Evolutionary conservation across 2,888 invertebrate species (phyloP).

Genomic region (Eupelmus urozonus): DNA sequence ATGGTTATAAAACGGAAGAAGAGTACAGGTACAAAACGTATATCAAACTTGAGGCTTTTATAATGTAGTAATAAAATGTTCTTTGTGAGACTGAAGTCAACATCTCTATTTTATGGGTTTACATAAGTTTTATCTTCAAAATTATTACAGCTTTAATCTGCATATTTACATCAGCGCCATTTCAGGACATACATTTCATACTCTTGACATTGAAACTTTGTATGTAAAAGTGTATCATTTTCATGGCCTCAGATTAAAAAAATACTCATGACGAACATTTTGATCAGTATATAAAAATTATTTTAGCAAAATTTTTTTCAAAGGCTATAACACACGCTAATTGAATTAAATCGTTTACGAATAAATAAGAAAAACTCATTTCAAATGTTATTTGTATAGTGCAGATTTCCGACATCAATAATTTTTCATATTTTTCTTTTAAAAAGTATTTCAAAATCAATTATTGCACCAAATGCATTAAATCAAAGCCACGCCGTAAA

Average conservation of each 20-base stretch:
- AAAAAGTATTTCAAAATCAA: too few species aligned
- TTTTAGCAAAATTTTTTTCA: too few species aligned
- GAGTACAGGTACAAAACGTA: neutral
- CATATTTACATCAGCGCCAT: conserved; percentile 33
- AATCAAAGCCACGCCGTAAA: too few species aligned
- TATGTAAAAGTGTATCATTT: conserved; percentile 16
- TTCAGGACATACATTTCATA: conserved; percentile 10
- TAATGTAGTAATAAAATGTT: conserved; percentile 1
- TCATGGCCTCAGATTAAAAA: neutral
- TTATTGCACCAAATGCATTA: too few species aligned
- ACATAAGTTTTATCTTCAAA: conserved; percentile 18
- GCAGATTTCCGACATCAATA: too few species aligned
- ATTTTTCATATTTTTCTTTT: too few species aligned
- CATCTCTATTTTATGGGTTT: conserved; percentile 23
- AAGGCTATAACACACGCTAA: too few species aligned
- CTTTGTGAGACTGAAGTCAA: neutral
- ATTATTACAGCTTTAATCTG: conserved; percentile 26
- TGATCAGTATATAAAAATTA: too few species aligned
- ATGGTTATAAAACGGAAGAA: neutral
- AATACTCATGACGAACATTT: too few species aligned
- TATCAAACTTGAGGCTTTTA: conserved; percentile 11
- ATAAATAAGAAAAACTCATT: too few species aligned
- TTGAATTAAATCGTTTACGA: too few species aligned
- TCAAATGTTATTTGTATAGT: too few species aligned
- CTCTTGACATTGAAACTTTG: conserved; percentile 44